A percentile compares a stretch with the other conserved stretches of the same genome.
Evolutionary conservation across 2,888 invertebrate genomes (phyloP).

Genomic region (Tanypteryx hageni): DNA sequence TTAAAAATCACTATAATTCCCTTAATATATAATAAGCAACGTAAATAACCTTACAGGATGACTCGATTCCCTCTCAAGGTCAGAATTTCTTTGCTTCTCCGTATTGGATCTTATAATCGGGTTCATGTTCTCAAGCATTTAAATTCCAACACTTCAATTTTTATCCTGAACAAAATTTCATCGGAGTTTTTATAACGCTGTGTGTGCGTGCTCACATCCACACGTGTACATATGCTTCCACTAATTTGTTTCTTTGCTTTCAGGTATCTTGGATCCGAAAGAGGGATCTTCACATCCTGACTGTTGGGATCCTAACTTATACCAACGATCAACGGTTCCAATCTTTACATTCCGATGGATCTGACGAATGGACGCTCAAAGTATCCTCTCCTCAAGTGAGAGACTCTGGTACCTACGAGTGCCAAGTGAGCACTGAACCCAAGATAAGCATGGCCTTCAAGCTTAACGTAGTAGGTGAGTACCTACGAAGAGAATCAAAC

Average conservation of each 20-base stretch:
- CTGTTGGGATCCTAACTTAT: slow-evolving; percentile 84
- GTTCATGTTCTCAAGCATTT: no score
- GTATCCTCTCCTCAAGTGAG: slow-evolving; percentile 83
- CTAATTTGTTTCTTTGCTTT: slow-evolving; percentile 54
- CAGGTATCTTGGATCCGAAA: slow-evolving; percentile 91
- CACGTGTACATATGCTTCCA: no score
- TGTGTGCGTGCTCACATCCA: no score
- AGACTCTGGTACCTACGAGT: slow-evolving; percentile 85
- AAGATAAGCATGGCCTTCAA: slow-evolving; percentile 86
- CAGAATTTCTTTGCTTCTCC: no score
- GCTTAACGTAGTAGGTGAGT: slow-evolving; percentile 87
- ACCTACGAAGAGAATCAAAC: neutral
- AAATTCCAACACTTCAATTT: no score
- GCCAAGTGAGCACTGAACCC: slow-evolving; percentile 87
- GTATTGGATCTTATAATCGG: no score
- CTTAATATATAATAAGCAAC: no score
- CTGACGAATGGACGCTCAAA: slow-evolving; percentile 85
- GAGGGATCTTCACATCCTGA: slow-evolving; percentile 87
- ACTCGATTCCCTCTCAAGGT: no score
- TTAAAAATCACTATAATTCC: no score
- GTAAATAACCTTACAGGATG: no score
- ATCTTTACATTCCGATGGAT: slow-evolving; percentile 83
- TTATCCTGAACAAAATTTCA: no score
- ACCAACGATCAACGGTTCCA: slow-evolving; percentile 86
- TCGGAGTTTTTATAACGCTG: no score